phyloP scores from a whole-genome alignment of 2,113 vertebrate genomes.

The Passer montanus region DNA sequence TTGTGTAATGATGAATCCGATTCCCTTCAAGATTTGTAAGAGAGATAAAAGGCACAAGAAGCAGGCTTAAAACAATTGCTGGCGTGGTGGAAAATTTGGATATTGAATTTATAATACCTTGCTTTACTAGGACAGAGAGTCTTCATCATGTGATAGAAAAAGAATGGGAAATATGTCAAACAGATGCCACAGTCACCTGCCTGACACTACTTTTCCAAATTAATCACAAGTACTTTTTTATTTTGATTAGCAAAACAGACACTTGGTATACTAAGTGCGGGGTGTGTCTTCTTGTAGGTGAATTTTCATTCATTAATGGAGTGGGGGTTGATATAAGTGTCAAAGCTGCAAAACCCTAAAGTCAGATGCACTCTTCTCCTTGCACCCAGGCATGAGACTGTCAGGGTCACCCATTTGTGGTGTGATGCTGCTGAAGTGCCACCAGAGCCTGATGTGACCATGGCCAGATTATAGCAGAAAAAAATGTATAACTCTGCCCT shows the following conservation, averaged over 20 bases:
- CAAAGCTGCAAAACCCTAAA: background rate
- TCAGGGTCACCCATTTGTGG: background rate
- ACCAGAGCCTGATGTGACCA: background rate
- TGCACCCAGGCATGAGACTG: accelerated
- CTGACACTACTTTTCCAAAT: background rate
- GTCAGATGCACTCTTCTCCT: background rate
- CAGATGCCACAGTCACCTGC: background rate
- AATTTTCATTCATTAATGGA: background rate
- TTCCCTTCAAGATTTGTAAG: constrained; percentile 67
- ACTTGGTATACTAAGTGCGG: background rate
- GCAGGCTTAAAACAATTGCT: constrained; percentile 37
- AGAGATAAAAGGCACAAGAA: constrained; percentile 55
- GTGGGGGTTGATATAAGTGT: background rate
- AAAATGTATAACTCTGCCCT: background rate
- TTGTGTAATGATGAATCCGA: constrained; percentile 63
- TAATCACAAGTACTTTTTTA: background rate
- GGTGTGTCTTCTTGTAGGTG: background rate
- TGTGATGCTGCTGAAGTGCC: background rate
- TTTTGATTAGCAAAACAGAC: background rate
- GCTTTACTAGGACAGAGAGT: background rate
- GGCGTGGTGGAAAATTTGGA: background rate
- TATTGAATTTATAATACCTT: constrained; percentile 13
- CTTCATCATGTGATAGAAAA: background rate
- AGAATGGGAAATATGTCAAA: background rate
- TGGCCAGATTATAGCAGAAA: background rate